A percentile compares a stretch with the other conserved stretches of the same genome.
These are phyloP conservation scores for Portevinia maculata DNA, from an alignment of 2,888 invertebrate genomes.

Conservation along the genomic window DNA sequence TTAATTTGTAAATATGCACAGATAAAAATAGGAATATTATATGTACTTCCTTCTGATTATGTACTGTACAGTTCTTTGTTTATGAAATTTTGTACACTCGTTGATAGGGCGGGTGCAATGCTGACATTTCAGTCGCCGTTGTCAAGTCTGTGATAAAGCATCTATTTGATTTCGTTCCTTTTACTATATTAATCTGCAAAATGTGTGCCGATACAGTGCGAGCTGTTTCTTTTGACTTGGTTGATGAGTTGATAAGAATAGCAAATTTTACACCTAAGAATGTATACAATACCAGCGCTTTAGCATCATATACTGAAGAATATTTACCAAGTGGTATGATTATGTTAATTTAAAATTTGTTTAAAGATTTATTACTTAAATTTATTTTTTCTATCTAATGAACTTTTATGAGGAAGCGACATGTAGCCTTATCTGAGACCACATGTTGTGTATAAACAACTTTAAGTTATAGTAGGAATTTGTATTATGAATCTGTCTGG, in stretches of 20 bases:
- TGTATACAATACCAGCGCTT: slow-evolving; percentile 14
- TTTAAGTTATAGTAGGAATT: not conserved
- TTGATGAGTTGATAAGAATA: slow-evolving; percentile 59
- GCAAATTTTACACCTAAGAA: slow-evolving; percentile 10
- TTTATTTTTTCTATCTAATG: not conserved
- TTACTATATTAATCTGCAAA: slow-evolving; percentile 1
- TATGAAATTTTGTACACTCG: slow-evolving; percentile 17
- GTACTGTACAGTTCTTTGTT: slow-evolving; percentile 20
- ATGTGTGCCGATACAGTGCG: slow-evolving; percentile 55
- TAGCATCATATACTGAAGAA: slow-evolving; percentile 6
- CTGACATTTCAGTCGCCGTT: slow-evolving; percentile 47
- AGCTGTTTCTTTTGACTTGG: slow-evolving; percentile 35
- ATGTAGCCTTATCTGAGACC: not conserved
- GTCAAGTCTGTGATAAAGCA: slow-evolving; percentile 61
- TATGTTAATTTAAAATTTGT: not conserved
- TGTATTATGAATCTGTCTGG: not conserved
- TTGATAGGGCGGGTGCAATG: slow-evolving; percentile 20
- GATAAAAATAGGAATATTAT: slow-evolving; percentile 13
- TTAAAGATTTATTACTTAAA: not conserved
- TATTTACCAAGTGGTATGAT: slow-evolving; percentile 28
- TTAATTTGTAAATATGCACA: slow-evolving; percentile 3
- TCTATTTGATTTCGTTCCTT: slow-evolving; percentile 41
- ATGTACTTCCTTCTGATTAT: slow-evolving; percentile 16
- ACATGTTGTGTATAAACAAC: not conserved
- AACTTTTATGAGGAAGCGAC: not conserved